Percentiles rank a stretch among this genome's conserved stretches.
phyloP scores from a whole-genome alignment of 2,888 invertebrate species.

The Dendrolimus pini region DNA sequence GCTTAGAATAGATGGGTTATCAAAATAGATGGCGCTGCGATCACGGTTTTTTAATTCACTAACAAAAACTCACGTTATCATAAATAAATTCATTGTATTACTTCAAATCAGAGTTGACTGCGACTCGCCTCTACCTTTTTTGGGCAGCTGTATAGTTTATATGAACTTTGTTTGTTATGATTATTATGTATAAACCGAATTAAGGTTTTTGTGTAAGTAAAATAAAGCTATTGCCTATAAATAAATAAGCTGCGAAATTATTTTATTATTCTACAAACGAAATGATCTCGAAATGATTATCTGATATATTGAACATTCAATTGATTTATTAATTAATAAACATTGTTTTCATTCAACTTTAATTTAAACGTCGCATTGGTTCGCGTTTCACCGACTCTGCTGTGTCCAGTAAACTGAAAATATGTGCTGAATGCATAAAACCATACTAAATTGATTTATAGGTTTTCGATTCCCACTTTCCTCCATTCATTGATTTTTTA shows the following conservation, averaged over 20 bases:
- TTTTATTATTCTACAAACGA: slow-evolving; percentile 8
- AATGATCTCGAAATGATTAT: slow-evolving; percentile 22
- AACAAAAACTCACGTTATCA: too few relatives aligned
- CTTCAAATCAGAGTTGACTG: too few relatives aligned
- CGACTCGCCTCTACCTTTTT: too few relatives aligned
- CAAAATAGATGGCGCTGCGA: too few relatives aligned
- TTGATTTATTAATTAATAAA: slow-evolving; percentile 34
- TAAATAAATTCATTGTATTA: too few relatives aligned
- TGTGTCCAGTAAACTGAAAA: slow-evolving; percentile 25
- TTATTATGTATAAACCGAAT: too few relatives aligned
- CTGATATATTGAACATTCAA: slow-evolving; percentile 26
- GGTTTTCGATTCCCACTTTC: not conserved
- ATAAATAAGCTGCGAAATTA: not conserved
- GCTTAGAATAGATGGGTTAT: too few relatives aligned
- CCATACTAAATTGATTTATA: not conserved
- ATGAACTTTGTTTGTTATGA: too few relatives aligned
- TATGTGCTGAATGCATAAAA: slow-evolving; percentile 23
- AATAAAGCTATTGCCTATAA: not conserved
- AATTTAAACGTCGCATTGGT: slow-evolving; percentile 35
- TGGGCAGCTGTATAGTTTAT: too few relatives aligned
- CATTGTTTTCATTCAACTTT: slow-evolving; percentile 39
- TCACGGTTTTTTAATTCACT: too few relatives aligned
- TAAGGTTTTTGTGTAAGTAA: too few relatives aligned
- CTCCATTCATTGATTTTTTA: not conserved
- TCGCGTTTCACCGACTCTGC: slow-evolving; percentile 30